Evolutionary conservation across 2,888 invertebrate species (phyloP), one percentile per base, ranked within the genome.

Genomic region (Andrena haemorrhoa): DNA sequence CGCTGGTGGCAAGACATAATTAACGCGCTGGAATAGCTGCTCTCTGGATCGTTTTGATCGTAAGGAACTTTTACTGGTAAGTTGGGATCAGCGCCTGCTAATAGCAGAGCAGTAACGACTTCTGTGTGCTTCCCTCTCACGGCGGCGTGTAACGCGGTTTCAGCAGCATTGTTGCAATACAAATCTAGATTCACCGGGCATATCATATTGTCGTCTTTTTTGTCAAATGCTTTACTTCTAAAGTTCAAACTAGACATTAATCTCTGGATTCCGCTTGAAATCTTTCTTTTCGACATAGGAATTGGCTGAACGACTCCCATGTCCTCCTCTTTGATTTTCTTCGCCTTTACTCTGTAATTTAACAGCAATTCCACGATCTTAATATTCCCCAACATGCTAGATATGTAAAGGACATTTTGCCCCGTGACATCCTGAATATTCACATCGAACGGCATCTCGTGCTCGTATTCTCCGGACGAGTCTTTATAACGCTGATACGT

Each of bases 341-440:
- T 94, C 26, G 96, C 96, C 92, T 95, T 96, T 0, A 97, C 95
- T 91, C 95, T 95, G 94, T 96, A 96, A 90, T 96, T 96, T 29
- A 98, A 95, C 83, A 98, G 95, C 8, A 96, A 95, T 83, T 97
- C 97, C 0, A 98, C 96, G 69, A 98, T 95, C 79, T 96, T 96
- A 79, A 96, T 95, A 93, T 98, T 98, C 26, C 98, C 98, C 74
- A 97, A 95, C 79, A 97, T 95, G 92, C 98, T 97, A 12, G 99
- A 98, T 82, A 98, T 96, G 94, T 98, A 98, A 12, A 99, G 95
- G 72, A 98, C 97, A 83, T 97, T 98, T 94, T 98, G 98, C 0
- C 98, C 98, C 35, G 97, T 97, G 3, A 97, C 97, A 94, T 98
- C 98, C 86, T 97, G 96, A 61, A 97, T 96, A 94, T 99, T 99